Conservation (phyloP, 1,140 invertebrate genomes). For the Luehdorfia chinensis region DNA sequence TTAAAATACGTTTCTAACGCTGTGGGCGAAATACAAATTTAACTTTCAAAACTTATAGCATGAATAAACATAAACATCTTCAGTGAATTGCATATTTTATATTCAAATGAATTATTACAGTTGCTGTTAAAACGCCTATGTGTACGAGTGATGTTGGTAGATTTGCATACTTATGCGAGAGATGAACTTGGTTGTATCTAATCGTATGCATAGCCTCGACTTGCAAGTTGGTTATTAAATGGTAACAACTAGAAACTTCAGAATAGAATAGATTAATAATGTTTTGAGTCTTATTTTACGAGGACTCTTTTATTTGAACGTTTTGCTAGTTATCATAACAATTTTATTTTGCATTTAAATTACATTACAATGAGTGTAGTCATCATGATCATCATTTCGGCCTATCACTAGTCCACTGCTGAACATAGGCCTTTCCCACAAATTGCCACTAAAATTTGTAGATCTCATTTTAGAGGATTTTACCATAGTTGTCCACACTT, state of each 20-base stretch:
- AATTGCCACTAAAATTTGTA: too few species aligned
- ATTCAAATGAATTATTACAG: conserved; percentile 20
- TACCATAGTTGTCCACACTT: too few species aligned
- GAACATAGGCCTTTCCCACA: too few species aligned
- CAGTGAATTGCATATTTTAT: conserved; percentile 11
- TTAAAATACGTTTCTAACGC: not conserved
- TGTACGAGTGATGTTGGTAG: conserved; percentile 42
- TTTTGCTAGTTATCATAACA: too few species aligned
- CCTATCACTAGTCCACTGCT: too few species aligned
- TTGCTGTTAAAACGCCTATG: conserved; percentile 35
- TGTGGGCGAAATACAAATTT: too few species aligned
- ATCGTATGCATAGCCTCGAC: conserved; percentile 49
- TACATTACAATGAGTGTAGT: too few species aligned
- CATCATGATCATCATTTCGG: too few species aligned
- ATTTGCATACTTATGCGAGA: conserved; percentile 61
- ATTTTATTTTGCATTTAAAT: too few species aligned
- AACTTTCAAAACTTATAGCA: not conserved
- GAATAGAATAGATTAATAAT: not conserved
- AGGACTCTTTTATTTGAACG: too few species aligned
- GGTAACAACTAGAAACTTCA: conserved; percentile 17
- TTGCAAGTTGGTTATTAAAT: conserved; percentile 23
- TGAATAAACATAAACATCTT: conserved; percentile 14
- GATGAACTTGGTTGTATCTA: conserved; percentile 46
- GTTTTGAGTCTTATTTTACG: too few species aligned
- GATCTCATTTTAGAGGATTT: too few species aligned